Evolutionary conservation across 2,888 invertebrate species (phyloP).

Genomic region (Amblyteles armatorius): DNA sequence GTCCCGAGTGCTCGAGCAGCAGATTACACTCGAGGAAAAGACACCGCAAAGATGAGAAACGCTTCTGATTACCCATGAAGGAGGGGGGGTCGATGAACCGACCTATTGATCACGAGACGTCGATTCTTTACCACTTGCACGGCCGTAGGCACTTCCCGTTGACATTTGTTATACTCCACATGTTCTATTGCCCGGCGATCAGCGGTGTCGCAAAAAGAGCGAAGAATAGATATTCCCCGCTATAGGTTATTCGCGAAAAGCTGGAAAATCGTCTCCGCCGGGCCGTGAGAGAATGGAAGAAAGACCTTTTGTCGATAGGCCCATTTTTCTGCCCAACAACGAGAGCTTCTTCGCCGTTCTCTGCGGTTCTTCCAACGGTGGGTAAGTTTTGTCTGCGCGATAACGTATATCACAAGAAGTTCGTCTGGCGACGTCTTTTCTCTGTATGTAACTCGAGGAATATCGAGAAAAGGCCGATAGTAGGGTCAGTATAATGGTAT

Average conservation of each 20-base stretch:
- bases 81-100: constrained; percentile 16
- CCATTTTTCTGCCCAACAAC: constrained; percentile 45
- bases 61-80: constrained; percentile 30
- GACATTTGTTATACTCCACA: constrained; percentile 22
- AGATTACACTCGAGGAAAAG: neutral
- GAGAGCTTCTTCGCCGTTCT: neutral
- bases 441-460: constrained; percentile 37
- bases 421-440: constrained; percentile 49
- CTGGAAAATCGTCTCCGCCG: constrained; percentile 36
- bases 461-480: constrained; percentile 47
- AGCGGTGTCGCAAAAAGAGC: constrained; percentile 13
- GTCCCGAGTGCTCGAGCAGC: constrained; percentile 1
- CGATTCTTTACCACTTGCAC: neutral
- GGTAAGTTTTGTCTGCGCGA: constrained; percentile 34
- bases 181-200: constrained; percentile 15
- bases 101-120: constrained; percentile 25
- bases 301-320: constrained; percentile 49
- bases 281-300: constrained; percentile 10
- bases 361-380: constrained; percentile 39
- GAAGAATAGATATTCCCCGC: constrained; percentile 30
- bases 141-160: neutral
- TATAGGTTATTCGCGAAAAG: constrained; percentile 11
- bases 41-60: neutral
- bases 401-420: constrained; percentile 57
- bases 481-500: constrained; percentile 50